Evolutionary conservation across 2,888 invertebrate genomes (phyloP), one percentile per base, ranked within the genome.

Genomic region (Tromatobia lineatoria): DNA sequence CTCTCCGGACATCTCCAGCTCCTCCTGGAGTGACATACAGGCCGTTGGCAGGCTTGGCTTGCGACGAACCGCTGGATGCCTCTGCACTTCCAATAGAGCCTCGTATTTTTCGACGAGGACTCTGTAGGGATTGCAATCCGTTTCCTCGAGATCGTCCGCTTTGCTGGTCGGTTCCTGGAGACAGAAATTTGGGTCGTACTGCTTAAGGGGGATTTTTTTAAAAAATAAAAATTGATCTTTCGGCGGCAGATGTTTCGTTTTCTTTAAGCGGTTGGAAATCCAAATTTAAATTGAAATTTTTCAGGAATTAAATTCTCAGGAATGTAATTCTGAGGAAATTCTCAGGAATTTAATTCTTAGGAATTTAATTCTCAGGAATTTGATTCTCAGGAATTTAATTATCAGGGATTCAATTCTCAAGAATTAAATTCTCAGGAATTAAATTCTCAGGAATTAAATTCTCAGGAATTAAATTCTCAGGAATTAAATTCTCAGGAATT

Each of bases 81-180:
- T 94, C 91, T 97, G 97, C 54, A 97, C 96, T 92, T 97, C 96
- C 42, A 97, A 94, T 74, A 98, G 94, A 38, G 97, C 97, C 94
- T 98, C 97, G 93, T 97, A 98, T 93, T 98, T 98, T 92, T 97
- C 97, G 73, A 97, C 97, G 88, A 98, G 94, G 79, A 96, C 97
- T 91, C 97, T 95, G 94, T 97, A 98, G 0, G 97, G 96, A 93
- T 97, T 97, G 85, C 95, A 95, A 88, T 88, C 89, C 29, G 86
- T 75, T 42, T 90, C 90, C 25, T 87, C 90, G 2, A 66, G 76
- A 2, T 87, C 91, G 7, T 85, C 90, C 54, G 87, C 85, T 80
- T 93, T 93, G 47, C 75, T 81, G 47, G 87, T 81, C 69, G 90
- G 88, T 11, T 93, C 94, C 94, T 94, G 91, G 42, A 47, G 54